phyloP scores from a whole-genome alignment of 2,888 invertebrate species.

The Aspidiotus rigidus region DNA sequence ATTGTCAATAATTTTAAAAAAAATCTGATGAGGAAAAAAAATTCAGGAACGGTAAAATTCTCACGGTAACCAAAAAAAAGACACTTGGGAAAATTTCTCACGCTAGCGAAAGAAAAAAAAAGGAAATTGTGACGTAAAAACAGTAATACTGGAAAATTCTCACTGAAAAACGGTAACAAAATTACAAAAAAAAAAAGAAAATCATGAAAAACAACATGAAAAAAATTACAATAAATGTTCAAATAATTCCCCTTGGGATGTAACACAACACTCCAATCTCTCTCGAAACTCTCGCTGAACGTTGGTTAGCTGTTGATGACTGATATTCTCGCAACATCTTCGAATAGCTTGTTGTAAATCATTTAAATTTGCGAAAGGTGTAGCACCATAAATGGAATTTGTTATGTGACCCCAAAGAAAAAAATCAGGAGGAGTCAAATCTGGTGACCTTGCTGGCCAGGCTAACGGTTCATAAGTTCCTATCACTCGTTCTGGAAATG shows the following conservation, averaged over 20 bases:
- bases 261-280: not conserved
- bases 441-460: not conserved
- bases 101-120: no score
- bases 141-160: no score
- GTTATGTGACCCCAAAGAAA: slow-evolving; percentile 4
- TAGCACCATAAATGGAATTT: not conserved
- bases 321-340: not conserved
- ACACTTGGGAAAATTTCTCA: no score
- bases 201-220: not conserved
- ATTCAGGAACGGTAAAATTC: no score
- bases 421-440: not conserved
- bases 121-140: no score
- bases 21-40: no score
- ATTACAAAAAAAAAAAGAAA: no score
- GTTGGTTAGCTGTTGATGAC: not conserved
- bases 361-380: not conserved
- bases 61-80: no score
- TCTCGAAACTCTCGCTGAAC: not conserved
- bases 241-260: not conserved
- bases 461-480: not conserved
- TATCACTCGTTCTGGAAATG: not conserved
- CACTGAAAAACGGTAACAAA: no score
- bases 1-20: no score
- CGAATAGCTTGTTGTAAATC: not conserved
- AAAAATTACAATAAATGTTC: slow-evolving; percentile 3